Evolutionary conservation across 2,797 vertebrate genomes (phyloP), one percentile per base, ranked within the genome.

Genomic region (Pseudomugil gertrudae): DNA sequence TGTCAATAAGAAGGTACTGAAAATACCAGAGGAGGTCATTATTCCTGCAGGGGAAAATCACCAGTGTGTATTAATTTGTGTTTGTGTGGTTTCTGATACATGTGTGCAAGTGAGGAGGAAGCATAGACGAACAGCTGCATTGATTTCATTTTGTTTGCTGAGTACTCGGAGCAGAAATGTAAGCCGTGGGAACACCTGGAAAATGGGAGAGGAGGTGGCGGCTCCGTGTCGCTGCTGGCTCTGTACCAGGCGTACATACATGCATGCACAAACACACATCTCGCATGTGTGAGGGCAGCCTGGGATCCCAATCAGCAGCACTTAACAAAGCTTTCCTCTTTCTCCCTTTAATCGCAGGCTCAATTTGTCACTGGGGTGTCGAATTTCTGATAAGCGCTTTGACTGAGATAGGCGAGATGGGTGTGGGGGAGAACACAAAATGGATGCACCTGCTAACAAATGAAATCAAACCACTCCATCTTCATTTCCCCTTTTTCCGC

Each of bases 361-460:
- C 87, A 90, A 92, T 93, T 93, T 94, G 92, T 93, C 92, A 91
- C 90, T 81, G 64, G 87, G 90, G 93, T 91, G 90, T 93, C 90
- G 91, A 92, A 92, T 94, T 94, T 93, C 82, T 87, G 90, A 90
- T 91, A 91, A 92, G 91, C 84, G 81, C 85, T 89, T 87, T 87
- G 86, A 87, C 84, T 80, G 79, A 82, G 81, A 66, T 78, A 81
- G 78, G 76, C 69, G 68, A 89, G 75, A 82, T 76, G 83, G 83
- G 77, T 82, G 80, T 78, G 83, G 83, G 81, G 78, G 75, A 64
- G 76, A 79, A 82, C 87, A 82, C 89, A 92, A 92, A 94, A 94
- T 93, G 92, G 92, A 92, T 90, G 92, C 92, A 94, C 93, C 93
- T 94, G 93, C 90, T 92, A 89, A 89, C 90, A 91, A 93, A 93